These are phyloP conservation scores for Formicarius rufipectus DNA, from an alignment of 2,113 vertebrate genomes.

Conservation along the genomic window DNA sequence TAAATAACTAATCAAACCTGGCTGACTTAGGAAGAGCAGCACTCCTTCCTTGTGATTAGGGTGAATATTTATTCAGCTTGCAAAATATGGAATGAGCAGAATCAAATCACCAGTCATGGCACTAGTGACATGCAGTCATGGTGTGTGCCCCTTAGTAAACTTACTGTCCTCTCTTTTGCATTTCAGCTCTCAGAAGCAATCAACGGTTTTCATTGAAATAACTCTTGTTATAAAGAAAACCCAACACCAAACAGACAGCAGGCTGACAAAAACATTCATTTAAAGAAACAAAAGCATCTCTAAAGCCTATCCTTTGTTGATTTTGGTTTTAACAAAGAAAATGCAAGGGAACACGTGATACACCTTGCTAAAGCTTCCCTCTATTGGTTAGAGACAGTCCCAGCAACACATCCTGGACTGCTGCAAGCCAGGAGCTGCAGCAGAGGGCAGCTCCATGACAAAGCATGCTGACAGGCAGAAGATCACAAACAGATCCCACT, in stretches of 20 bases:
- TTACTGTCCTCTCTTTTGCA: neutral
- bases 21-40: neutral
- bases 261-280: neutral
- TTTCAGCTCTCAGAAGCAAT: neutral
- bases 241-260: neutral
- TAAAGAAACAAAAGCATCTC: neutral
- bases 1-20: neutral
- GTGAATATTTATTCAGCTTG: neutral
- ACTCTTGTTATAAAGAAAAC: neutral
- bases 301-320: neutral
- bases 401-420: neutral
- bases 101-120: neutral
- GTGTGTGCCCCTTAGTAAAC: neutral
- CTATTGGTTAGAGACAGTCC: neutral
- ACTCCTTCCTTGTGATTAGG: neutral
- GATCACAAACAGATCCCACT: neutral
- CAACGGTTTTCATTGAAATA: neutral
- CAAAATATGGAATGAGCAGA: neutral
- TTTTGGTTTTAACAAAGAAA: neutral
- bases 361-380: neutral
- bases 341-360: neutral
- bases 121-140: rapidly evolving
- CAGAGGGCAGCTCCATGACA: neutral
- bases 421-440: neutral
- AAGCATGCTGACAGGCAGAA: rapidly evolving